phyloP scores from a whole-genome alignment of 2,797 vertebrate species.

The Enteromius radiatus region DNA sequence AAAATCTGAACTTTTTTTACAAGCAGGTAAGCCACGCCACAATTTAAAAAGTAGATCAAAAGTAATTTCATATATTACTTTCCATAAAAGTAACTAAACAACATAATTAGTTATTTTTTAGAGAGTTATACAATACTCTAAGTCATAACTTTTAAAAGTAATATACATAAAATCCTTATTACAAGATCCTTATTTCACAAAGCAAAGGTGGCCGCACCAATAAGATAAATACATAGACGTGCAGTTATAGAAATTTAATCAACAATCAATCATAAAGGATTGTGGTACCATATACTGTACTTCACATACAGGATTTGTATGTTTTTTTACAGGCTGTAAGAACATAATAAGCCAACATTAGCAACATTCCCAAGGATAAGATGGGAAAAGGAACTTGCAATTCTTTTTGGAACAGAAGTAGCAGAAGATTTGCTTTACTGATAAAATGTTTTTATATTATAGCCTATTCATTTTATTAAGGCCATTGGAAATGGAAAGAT shows the following conservation, averaged over 20 bases:
- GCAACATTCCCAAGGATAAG: conserved; percentile 1
- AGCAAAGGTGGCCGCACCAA: not conserved
- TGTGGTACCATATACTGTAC: not conserved
- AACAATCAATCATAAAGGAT: not conserved
- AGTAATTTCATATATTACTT: not conserved
- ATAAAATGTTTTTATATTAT: conserved; percentile 1
- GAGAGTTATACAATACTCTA: too few relatives aligned
- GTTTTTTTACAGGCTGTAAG: not conserved
- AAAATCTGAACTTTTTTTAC: not conserved
- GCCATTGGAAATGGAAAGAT: conserved; percentile 25
- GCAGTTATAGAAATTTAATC: not conserved
- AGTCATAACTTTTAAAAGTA: not conserved
- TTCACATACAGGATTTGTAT: not conserved
- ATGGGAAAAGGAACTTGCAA: not conserved
- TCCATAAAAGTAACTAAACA: too few relatives aligned
- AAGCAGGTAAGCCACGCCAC: not conserved
- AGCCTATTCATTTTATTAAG: conserved; percentile 16
- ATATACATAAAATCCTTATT: not conserved
- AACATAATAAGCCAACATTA: not conserved
- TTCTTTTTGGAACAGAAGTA: not conserved
- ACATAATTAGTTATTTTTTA: too few relatives aligned
- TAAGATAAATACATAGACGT: not conserved
- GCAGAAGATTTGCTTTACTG: conserved; percentile 1
- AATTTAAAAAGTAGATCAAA: not conserved
- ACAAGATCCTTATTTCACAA: not conserved